Conservation (phyloP, 2,797 vertebrate species). For the Cuniculus paca region DNA sequence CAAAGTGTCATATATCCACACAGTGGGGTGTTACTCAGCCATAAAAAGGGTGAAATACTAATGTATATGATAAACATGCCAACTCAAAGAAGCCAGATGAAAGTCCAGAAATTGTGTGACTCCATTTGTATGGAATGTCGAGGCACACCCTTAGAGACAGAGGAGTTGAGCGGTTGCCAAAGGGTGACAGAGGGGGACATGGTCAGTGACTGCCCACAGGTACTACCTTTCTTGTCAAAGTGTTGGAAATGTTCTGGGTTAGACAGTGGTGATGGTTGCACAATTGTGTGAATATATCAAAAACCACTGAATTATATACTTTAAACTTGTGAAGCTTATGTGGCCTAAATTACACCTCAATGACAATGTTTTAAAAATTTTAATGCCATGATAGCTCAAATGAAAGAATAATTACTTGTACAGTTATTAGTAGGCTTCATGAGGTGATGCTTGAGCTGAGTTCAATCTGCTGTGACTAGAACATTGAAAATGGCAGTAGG, state of each 20-base stretch:
- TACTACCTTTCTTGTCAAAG: neutral
- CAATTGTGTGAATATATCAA: neutral
- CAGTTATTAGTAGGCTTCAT: neutral
- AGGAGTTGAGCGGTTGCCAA: neutral
- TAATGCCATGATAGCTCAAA: neutral
- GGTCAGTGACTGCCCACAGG: neutral
- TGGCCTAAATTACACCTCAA: neutral
- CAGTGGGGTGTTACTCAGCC: neutral
- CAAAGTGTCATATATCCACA: neutral
- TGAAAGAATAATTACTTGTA: neutral
- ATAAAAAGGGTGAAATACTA: neutral
- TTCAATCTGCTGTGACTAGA: neutral
- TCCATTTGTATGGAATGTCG: neutral
- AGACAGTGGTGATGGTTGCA: neutral
- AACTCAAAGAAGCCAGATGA: neutral
- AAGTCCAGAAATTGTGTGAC: neutral
- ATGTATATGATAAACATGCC: neutral
- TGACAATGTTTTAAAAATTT: neutral
- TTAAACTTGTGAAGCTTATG: neutral
- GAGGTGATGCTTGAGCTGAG: neutral
- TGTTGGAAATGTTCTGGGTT: neutral
- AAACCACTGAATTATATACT: neutral
- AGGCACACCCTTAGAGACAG: neutral
- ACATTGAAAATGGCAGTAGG: neutral
- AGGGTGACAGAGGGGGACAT: too few species aligned